These are phyloP conservation scores for Pachymerium ferrugineum DNA, from an alignment of 2,888 invertebrate species.

Conservation along the genomic window DNA sequence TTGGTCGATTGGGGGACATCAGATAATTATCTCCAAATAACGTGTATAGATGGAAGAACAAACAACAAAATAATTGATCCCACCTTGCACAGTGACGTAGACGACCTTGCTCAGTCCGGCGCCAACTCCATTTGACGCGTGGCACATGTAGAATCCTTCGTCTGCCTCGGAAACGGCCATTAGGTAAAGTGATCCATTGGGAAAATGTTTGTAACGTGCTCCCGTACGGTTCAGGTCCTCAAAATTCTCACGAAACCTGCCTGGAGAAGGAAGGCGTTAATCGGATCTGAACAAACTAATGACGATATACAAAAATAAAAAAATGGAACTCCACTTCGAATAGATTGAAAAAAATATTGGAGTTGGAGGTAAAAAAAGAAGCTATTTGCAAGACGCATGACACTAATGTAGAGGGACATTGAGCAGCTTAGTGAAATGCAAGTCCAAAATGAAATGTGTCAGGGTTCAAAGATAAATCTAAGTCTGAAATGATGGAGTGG, in stretches of 20 bases:
- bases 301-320: not conserved
- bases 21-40: no score
- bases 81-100: constrained; percentile 45
- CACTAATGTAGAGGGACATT: not conserved
- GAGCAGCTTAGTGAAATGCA: not conserved
- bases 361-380: not conserved
- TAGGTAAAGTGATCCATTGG: constrained; percentile 33
- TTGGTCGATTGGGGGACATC: not conserved
- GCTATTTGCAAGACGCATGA: not conserved
- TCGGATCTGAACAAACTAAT: constrained; percentile 12
- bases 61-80: no score
- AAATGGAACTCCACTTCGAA: not conserved
- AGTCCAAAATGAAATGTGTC: constrained; percentile 3
- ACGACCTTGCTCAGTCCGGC: constrained; percentile 46
- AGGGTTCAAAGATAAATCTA: not conserved
- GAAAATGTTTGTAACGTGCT: constrained; percentile 24
- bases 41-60: no score
- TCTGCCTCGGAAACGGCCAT: constrained; percentile 28
- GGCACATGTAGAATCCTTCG: constrained; percentile 41
- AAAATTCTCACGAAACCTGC: constrained; percentile 30
- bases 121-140: constrained; percentile 45
- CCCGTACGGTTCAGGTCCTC: constrained; percentile 29
- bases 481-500: constrained; percentile 20
- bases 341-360: not conserved
- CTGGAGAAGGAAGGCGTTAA: constrained; percentile 31